phyloP scores from a whole-genome alignment of 2,113 vertebrate species.

The Chamaetylas fuelleborni region DNA sequence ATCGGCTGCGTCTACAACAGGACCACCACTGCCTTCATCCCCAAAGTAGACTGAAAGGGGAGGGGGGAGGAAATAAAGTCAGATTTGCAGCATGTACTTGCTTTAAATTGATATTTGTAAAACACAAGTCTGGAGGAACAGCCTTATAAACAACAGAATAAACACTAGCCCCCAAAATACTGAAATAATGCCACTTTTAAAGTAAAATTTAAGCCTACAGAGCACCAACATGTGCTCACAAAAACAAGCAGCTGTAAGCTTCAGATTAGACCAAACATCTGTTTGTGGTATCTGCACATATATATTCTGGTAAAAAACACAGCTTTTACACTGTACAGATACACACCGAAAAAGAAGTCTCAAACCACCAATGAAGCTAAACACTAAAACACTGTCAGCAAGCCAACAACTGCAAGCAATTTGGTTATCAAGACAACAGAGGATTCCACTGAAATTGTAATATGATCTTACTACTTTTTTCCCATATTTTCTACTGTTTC shows the following conservation, averaged over 20 bases:
- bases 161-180: neutral
- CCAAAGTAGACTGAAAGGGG: conserved; percentile 80
- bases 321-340: neutral
- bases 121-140: neutral
- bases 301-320: neutral
- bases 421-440: neutral
- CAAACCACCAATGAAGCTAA: neutral
- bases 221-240: neutral
- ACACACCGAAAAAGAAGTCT: neutral
- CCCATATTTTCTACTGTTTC: neutral
- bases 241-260: neutral
- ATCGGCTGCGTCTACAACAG: conserved; percentile 44
- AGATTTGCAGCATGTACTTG: neutral
- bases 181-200: neutral
- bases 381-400: neutral
- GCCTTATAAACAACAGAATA: neutral
- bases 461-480: neutral
- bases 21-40: conserved; percentile 70
- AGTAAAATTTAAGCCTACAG: neutral
- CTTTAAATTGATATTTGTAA: neutral
- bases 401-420: neutral
- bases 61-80: conserved; percentile 45
- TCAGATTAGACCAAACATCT: neutral
- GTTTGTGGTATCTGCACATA: neutral
- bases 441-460: neutral